These are phyloP conservation scores for Sarcophaga bullata DNA, from an alignment of 1,140 invertebrate species.

Conservation along the genomic window DNA sequence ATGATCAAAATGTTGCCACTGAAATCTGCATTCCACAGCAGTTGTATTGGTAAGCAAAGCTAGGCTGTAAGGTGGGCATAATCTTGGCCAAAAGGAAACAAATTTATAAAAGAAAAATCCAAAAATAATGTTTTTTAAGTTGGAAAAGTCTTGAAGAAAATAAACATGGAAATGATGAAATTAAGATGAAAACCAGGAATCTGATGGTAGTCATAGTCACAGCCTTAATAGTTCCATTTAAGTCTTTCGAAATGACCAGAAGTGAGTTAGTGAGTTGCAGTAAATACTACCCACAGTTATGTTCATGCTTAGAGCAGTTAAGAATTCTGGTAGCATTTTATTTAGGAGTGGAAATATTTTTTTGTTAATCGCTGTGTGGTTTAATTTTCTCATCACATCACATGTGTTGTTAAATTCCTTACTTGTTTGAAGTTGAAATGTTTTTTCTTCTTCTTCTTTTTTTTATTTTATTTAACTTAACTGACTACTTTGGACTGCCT, in stretches of 20 bases:
- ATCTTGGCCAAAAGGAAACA: slow-evolving; percentile 2
- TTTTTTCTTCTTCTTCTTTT: not conserved
- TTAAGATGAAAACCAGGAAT: slow-evolving; percentile 24
- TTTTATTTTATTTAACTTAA: not conserved
- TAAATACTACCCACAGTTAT: not conserved
- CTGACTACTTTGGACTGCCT: not conserved
- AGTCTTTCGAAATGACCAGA: too few species aligned
- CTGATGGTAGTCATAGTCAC: too few species aligned
- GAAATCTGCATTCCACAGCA: not conserved
- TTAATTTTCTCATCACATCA: not conserved
- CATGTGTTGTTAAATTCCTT: not conserved
- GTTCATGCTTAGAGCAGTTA: not conserved
- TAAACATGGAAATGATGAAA: not conserved
- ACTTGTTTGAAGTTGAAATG: too few species aligned
- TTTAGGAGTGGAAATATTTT: not conserved
- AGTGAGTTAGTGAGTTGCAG: not conserved
- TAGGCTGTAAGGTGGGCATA: not conserved
- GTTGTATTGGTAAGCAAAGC: not conserved
- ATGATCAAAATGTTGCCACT: not conserved
- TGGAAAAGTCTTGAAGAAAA: not conserved
- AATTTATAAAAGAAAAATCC: not conserved
- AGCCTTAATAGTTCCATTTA: too few species aligned
- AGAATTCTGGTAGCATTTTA: not conserved
- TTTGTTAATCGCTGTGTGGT: not conserved
- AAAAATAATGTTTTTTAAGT: not conserved